phyloP scores from a whole-genome alignment of 2,888 invertebrate species.

The Tryphoninae sp. region DNA sequence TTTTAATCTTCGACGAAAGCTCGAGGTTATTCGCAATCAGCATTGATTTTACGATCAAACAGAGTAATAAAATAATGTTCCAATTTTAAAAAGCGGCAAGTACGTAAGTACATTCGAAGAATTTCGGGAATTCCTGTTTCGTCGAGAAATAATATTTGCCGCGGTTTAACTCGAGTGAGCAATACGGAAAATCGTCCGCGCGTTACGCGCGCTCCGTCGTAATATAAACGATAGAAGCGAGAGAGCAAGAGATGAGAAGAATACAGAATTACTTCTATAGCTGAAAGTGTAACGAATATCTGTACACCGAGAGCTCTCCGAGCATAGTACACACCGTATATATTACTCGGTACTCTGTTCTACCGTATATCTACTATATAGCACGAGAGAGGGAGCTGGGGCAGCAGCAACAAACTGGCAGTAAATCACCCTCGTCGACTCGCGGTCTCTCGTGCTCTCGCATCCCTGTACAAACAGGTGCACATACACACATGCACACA shows the following conservation, averaged over 20 bases:
- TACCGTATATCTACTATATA: conserved; percentile 20
- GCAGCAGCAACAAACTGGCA: conserved; percentile 73
- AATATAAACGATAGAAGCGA: conserved; percentile 56
- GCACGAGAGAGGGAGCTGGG: conserved; percentile 49
- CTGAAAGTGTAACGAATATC: conserved; percentile 70
- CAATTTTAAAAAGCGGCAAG: no score
- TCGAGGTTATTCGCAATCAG: not conserved
- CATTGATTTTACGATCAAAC: not conserved
- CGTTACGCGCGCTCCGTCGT: conserved; percentile 46
- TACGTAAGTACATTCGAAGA: no score
- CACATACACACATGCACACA: conserved; percentile 28
- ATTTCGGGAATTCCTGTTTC: no score
- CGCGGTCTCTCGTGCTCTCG: conserved; percentile 65
- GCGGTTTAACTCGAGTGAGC: conserved; percentile 58
- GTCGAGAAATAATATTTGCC: not conserved
- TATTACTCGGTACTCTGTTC: conserved; percentile 14
- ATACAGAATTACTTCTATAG: conserved; percentile 64
- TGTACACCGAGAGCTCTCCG: conserved; percentile 37
- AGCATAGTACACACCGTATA: conserved; percentile 23
- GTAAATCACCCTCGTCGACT: conserved; percentile 77
- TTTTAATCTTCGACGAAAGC: not conserved
- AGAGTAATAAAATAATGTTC: no score
- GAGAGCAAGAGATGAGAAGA: conserved; percentile 53
- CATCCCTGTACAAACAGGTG: conserved; percentile 64
- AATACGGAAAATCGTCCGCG: conserved; percentile 50